phyloP scores from a whole-genome alignment of 2,113 vertebrate genomes.

The Clarias gariepinus region DNA sequence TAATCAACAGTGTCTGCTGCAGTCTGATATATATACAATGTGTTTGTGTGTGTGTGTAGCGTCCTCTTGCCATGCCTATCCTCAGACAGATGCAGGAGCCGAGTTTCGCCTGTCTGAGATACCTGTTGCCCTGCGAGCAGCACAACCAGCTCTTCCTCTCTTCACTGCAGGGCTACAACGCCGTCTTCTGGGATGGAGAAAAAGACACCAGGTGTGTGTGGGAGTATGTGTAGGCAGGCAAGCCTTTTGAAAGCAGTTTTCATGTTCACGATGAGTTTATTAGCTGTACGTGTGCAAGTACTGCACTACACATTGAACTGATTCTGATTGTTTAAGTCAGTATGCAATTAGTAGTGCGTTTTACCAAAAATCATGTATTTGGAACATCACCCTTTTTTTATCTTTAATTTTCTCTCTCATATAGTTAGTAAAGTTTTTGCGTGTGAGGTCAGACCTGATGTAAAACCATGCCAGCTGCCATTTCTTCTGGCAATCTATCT shows the following conservation, averaged over 20 bases:
- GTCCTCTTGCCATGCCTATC: slow-evolving; percentile 82
- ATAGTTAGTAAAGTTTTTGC: too few relatives aligned
- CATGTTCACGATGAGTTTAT: background rate
- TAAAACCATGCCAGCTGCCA: too few relatives aligned
- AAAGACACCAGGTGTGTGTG: slow-evolving; percentile 79
- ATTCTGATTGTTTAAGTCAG: background rate
- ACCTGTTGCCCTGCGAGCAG: slow-evolving; percentile 80
- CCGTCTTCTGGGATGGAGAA: slow-evolving; percentile 90
- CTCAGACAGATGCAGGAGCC: slow-evolving; percentile 92
- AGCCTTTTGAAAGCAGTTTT: background rate
- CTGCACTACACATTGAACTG: background rate
- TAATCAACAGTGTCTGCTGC: background rate
- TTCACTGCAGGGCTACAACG: slow-evolving; percentile 80
- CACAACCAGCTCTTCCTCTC: slow-evolving; percentile 89
- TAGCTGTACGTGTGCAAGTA: too few relatives aligned
- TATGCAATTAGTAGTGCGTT: background rate
- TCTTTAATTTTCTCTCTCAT: background rate
- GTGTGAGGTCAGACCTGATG: too few relatives aligned
- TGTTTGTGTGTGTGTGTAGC: slow-evolving; percentile 67
- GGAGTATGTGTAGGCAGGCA: background rate
- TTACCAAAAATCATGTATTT: background rate
- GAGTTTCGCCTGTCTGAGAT: slow-evolving; percentile 86
- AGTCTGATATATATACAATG: background rate
- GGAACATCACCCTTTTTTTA: too few relatives aligned
- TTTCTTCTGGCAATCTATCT: too few relatives aligned